These are phyloP conservation scores for Catocala fraxini DNA, from an alignment of 2,888 invertebrate species.

Conservation along the genomic window DNA sequence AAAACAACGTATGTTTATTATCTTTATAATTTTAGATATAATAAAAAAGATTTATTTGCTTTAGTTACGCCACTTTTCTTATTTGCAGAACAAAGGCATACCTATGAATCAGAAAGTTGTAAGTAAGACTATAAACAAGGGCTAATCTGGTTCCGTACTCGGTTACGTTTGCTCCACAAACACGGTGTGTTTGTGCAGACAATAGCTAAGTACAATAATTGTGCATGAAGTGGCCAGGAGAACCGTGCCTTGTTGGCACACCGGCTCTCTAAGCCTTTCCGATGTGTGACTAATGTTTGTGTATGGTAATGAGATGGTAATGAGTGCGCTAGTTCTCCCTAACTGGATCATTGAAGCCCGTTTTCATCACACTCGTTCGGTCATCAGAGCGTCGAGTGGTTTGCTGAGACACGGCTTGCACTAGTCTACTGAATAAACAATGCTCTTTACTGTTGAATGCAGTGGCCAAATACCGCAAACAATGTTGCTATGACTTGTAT, in stretches of 20 bases:
- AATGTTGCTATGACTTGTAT: constrained; percentile 46
- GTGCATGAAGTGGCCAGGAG: constrained; percentile 74
- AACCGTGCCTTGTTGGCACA: constrained; percentile 75
- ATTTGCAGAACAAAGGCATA: constrained; percentile 20
- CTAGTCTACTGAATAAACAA: constrained; percentile 79
- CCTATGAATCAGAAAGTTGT: constrained; percentile 47
- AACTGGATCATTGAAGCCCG: constrained; percentile 81
- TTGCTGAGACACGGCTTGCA: constrained; percentile 64
- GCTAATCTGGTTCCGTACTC: constrained; percentile 80
- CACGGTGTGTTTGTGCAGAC: constrained; percentile 78
- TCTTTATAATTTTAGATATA: constrained; percentile 1
- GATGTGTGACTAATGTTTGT: constrained; percentile 83
- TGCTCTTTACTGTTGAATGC: constrained; percentile 52
- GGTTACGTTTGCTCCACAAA: constrained; percentile 82
- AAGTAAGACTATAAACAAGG: constrained; percentile 73
- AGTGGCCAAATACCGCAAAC: constrained; percentile 46
- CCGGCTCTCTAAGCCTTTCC: constrained; percentile 79
- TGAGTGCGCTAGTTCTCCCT: constrained; percentile 69
- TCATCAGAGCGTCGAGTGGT: constrained; percentile 67
- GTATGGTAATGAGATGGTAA: constrained; percentile 86
- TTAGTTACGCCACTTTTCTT: constrained; percentile 7
- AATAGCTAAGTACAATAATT: constrained; percentile 85
- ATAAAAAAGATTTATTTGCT: constrained; percentile 9
- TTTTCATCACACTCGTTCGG: constrained; percentile 64
- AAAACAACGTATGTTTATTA: not conserved